Percentiles rank a stretch among this genome's conserved stretches.
phyloP scores from a whole-genome alignment of 2,797 vertebrate genomes.

The Delichon dasypus region DNA sequence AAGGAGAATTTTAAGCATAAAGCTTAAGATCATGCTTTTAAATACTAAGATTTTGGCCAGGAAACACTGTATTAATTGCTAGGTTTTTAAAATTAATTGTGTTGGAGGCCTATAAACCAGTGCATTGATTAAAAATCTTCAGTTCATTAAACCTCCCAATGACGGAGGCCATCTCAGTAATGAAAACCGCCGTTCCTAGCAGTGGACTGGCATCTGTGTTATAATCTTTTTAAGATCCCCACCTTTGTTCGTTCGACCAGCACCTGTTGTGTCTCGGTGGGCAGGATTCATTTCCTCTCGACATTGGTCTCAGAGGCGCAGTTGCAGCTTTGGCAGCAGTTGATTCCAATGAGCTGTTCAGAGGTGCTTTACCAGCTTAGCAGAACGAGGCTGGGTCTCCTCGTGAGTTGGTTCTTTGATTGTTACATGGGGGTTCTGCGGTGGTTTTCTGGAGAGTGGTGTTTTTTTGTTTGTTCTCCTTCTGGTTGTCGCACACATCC shows the following conservation, averaged over 20 bases:
- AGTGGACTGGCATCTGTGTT: neutral
- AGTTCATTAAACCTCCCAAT: slow-evolving; percentile 25
- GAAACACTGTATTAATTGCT: neutral
- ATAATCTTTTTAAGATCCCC: neutral
- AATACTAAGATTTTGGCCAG: neutral
- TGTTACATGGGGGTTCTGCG: neutral
- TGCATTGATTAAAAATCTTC: slow-evolving; percentile 55
- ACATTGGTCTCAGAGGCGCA: neutral
- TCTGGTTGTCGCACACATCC: fast-evolving
- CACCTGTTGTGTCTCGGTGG: neutral
- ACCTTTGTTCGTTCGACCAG: slow-evolving; percentile 13
- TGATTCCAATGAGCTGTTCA: neutral
- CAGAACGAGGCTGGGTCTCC: neutral
- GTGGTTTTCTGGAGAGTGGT: fast-evolving
- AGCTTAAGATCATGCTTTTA: neutral
- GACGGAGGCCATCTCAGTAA: neutral
- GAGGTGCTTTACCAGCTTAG: neutral
- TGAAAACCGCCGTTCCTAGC: neutral
- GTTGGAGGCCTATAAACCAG: slow-evolving; percentile 14
- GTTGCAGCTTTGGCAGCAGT: neutral
- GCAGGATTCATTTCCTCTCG: neutral
- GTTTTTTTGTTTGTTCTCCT: no score
- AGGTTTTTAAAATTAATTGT: slow-evolving; percentile 34
- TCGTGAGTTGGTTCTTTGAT: neutral
- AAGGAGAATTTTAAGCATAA: neutral